Conservation (phyloP, 2,888 invertebrate species). For the Tribolium freemani region DNA sequence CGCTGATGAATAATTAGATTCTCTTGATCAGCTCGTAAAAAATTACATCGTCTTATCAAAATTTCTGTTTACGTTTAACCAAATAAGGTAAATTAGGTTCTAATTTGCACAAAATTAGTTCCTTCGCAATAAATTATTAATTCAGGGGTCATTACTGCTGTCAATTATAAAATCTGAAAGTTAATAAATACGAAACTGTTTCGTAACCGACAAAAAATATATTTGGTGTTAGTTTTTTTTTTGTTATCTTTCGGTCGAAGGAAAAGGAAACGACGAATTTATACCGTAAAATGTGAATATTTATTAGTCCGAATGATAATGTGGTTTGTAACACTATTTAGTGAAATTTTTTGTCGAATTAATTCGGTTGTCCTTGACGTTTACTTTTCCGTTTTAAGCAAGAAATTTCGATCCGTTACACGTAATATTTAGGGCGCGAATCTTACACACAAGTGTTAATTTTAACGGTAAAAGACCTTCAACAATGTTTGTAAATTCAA, state of each 20-base stretch:
- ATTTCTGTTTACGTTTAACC: too few species aligned
- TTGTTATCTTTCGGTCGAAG: not conserved
- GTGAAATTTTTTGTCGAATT: constrained; percentile 11
- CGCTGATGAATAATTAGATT: too few species aligned
- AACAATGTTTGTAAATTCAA: not conserved
- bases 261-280: constrained; percentile 13
- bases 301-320: constrained; percentile 8
- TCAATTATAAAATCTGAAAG: constrained; percentile 23
- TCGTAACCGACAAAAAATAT: constrained; percentile 1
- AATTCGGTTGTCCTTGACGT: constrained; percentile 7
- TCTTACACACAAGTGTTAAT: constrained; percentile 1
- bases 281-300: constrained; percentile 7
- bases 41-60: not conserved
- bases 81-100: too few species aligned
- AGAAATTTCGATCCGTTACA: constrained; percentile 6
- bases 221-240: too few species aligned
- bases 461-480: not conserved
- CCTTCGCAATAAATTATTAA: not conserved
- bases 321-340: constrained; percentile 6
- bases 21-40: not conserved
- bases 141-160: constrained; percentile 13
- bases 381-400: not conserved
- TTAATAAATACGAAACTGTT: constrained; percentile 7
- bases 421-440: constrained; percentile 20
- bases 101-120: too few species aligned